Percentiles rank a stretch among this genome's conserved stretches.
phyloP scores from a whole-genome alignment of 2,888 invertebrate species.

The Formica aserva region DNA sequence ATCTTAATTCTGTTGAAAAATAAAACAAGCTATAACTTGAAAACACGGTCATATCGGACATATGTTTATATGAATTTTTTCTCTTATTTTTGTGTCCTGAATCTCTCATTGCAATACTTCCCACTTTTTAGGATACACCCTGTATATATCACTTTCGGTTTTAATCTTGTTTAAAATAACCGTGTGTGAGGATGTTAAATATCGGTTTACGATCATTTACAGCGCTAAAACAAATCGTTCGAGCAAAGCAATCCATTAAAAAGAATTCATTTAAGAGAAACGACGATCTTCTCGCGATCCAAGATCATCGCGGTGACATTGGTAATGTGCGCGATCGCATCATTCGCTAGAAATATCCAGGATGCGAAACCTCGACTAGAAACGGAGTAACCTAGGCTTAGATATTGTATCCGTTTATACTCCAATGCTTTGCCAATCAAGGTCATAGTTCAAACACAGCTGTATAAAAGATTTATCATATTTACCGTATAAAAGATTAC shows the following conservation, averaged over 20 bases:
- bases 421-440: background rate
- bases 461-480: background rate
- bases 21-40: too few relatives aligned
- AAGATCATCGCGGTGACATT: conserved; percentile 13
- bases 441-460: background rate
- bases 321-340: background rate
- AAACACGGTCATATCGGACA: too few relatives aligned
- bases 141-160: background rate
- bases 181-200: background rate
- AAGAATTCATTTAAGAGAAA: background rate
- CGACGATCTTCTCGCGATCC: background rate
- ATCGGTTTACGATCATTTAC: background rate
- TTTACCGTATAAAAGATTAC: background rate
- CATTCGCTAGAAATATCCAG: conserved; percentile 57
- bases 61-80: too few relatives aligned
- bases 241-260: background rate
- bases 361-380: conserved; percentile 40
- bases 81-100: too few relatives aligned
- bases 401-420: conserved; percentile 26
- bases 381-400: conserved; percentile 47
- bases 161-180: background rate
- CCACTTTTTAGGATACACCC: too few relatives aligned
- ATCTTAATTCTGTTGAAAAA: too few relatives aligned
- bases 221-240: background rate
- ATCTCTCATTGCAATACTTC: too few relatives aligned